These are phyloP conservation scores for Sisor rabdophorus DNA, from an alignment of 2,113 vertebrate species.

Conservation along the genomic window DNA sequence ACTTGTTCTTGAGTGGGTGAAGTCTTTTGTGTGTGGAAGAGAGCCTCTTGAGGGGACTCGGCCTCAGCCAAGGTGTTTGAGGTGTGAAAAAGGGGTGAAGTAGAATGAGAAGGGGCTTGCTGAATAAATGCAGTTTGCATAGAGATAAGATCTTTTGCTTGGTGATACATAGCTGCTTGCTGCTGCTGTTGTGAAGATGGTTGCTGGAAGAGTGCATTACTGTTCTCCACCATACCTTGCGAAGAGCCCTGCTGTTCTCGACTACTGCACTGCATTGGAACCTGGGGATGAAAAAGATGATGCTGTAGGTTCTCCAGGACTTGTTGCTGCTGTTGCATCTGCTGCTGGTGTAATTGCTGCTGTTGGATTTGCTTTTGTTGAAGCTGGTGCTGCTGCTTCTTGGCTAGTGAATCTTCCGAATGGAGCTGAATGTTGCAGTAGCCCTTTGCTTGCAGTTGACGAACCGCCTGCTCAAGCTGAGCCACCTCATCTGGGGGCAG, in stretches of 20 bases:
- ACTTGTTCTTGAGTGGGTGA: slow-evolving; percentile 83
- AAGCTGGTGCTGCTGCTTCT: slow-evolving; percentile 83
- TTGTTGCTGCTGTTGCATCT: slow-evolving; percentile 68
- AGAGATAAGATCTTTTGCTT: slow-evolving; percentile 82
- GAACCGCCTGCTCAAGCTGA: slow-evolving; percentile 89
- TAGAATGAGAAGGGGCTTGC: slow-evolving; percentile 75
- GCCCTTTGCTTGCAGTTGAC: slow-evolving; percentile 86
- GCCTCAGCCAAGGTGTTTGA: slow-evolving; percentile 78
- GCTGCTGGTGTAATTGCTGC: slow-evolving; percentile 66
- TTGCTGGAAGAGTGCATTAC: slow-evolving; percentile 75
- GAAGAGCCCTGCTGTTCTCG: slow-evolving; percentile 75
- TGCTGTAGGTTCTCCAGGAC: slow-evolving; percentile 80
- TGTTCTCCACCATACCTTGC: slow-evolving; percentile 73
- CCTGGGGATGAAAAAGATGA: slow-evolving; percentile 84
- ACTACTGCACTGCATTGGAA: slow-evolving; percentile 87
- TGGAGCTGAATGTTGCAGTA: slow-evolving; percentile 79
- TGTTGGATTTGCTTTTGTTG: slow-evolving; percentile 74
- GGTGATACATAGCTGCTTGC: slow-evolving; percentile 84
- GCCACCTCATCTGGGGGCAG: slow-evolving; percentile 83
- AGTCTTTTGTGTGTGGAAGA: slow-evolving; percentile 78
- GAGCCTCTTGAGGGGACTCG: slow-evolving; percentile 74
- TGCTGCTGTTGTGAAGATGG: slow-evolving; percentile 70
- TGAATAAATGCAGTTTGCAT: slow-evolving; percentile 89
- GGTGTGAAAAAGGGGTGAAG: slow-evolving; percentile 87
- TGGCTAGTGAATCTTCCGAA: slow-evolving; percentile 75